These are phyloP conservation scores for Eupsittula cactorum DNA, from an alignment of 2,113 vertebrate genomes.

Conservation along the genomic window DNA sequence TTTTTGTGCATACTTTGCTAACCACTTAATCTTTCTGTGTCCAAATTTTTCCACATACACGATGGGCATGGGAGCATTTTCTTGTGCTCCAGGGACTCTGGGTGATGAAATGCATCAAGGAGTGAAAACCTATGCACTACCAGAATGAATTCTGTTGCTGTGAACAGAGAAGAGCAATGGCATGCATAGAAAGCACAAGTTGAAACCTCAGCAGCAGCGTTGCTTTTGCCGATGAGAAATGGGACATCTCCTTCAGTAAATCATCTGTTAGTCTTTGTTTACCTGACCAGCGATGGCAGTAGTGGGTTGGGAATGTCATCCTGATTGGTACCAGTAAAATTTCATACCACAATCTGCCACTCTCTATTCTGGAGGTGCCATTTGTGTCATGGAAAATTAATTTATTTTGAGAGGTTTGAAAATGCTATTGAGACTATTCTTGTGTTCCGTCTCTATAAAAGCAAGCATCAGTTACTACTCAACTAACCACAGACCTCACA, in stretches of 20 bases:
- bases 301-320: background rate
- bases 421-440: background rate
- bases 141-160: background rate
- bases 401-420: constrained; percentile 4
- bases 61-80: background rate
- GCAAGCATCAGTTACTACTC: background rate
- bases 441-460: background rate
- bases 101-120: background rate
- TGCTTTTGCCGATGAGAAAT: background rate
- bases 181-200: background rate
- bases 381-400: background rate
- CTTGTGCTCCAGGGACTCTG: background rate
- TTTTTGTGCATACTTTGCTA: background rate
- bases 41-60: background rate
- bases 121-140: background rate
- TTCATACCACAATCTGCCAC: background rate
- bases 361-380: background rate
- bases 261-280: constrained; percentile 1
- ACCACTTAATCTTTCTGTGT: background rate
- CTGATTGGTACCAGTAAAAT: background rate
- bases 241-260: background rate
- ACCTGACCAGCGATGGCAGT: background rate
- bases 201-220: background rate
- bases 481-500: background rate
- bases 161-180: background rate